phyloP scores from a whole-genome alignment of 2,888 invertebrate species.

The Choreutis nemorana region DNA sequence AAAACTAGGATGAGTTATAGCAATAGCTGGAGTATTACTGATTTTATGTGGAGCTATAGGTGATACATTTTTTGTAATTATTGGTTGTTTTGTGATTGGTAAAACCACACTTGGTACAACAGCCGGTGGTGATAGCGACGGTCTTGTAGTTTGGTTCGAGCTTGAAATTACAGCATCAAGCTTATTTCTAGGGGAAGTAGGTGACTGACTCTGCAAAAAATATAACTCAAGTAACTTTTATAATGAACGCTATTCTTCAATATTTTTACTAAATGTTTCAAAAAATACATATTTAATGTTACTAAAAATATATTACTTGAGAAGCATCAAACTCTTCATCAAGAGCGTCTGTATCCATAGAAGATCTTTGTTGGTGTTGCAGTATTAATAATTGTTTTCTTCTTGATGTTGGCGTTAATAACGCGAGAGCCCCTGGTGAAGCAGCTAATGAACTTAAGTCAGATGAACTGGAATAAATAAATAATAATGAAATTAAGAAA shows the following conservation, averaged over 20 bases:
- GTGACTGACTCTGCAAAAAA: constrained; percentile 51
- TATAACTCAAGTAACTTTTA: no score
- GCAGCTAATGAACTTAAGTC: constrained; percentile 62
- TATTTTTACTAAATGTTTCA: no score
- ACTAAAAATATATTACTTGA: constrained; percentile 36
- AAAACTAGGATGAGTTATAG: constrained; percentile 64
- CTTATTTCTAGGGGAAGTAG: constrained; percentile 61
- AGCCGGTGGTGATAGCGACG: constrained; percentile 53
- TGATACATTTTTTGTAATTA: constrained; percentile 37
- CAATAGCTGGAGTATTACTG: constrained; percentile 61
- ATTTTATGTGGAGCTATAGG: constrained; percentile 33
- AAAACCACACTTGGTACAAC: constrained; percentile 47
- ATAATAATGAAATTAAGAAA: no score
- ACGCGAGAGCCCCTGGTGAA: constrained; percentile 61
- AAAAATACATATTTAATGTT: constrained; percentile 1
- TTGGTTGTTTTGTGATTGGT: constrained; percentile 58
- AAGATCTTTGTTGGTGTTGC: constrained; percentile 86
- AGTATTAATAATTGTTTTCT: constrained; percentile 78
- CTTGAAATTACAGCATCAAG: constrained; percentile 46
- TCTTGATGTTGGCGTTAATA: constrained; percentile 81
- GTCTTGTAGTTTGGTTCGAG: constrained; percentile 33
- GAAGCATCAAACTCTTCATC: constrained; percentile 75
- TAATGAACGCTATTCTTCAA: no score
- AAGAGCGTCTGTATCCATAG: constrained; percentile 83
- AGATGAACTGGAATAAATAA: constrained; percentile 40